Percentiles rank a stretch among this genome's conserved stretches.
Conservation (phyloP, 2,113 vertebrate species). For the Aegithalos caudatus region DNA sequence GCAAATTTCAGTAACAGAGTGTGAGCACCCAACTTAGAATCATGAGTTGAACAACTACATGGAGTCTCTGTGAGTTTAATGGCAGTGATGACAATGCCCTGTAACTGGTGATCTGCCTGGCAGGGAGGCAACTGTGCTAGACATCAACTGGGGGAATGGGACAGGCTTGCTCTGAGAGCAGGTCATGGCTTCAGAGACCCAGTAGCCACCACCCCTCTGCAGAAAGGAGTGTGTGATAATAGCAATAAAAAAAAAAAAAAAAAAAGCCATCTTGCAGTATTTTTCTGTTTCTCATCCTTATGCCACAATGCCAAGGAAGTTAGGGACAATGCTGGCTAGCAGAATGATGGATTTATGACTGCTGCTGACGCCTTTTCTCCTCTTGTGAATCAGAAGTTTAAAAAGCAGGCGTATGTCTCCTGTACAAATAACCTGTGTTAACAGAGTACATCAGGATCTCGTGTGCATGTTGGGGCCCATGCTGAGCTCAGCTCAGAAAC, state of each 20-base stretch:
- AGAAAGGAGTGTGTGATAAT: not conserved
- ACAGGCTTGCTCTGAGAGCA: not conserved
- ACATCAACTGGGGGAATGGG: not conserved
- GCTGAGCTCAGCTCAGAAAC: not conserved
- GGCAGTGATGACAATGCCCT: not conserved
- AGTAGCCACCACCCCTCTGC: not conserved
- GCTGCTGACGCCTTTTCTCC: not conserved
- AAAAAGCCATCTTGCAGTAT: not conserved
- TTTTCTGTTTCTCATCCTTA: not conserved
- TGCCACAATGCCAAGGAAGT: not conserved
- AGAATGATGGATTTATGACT: conserved; percentile 28
- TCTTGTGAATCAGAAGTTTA: conserved; percentile 6
- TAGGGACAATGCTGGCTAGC: not conserved
- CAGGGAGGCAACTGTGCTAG: not conserved
- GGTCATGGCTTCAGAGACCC: not conserved
- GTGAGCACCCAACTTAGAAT: not conserved
- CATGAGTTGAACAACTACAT: not conserved
- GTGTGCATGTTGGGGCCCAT: not conserved
- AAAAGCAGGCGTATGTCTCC: not conserved
- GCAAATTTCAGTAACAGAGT: not conserved
- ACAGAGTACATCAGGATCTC: not conserved
- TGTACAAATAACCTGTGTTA: not conserved
- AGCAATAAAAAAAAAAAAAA: not conserved
- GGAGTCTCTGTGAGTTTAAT: not conserved
- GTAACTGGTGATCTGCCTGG: not conserved